Percentiles rank a stretch among this genome's conserved stretches.
phyloP scores from a whole-genome alignment of 2,113 vertebrate genomes.

The Aegypius monachus region DNA sequence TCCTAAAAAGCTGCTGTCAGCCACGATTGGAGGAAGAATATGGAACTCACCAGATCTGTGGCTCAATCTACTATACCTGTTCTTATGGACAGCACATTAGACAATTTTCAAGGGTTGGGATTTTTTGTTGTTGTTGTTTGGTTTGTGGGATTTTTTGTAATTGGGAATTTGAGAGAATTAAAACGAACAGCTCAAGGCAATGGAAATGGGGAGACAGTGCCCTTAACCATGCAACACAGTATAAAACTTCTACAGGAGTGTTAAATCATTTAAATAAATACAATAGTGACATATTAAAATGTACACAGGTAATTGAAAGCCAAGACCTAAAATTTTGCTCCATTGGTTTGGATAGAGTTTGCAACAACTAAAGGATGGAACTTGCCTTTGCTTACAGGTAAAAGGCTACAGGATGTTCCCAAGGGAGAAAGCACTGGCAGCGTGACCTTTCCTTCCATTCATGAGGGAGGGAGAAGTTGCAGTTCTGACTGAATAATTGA shows the following conservation, averaged over 20 bases:
- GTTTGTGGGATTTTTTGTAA: background rate
- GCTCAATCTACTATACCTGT: background rate
- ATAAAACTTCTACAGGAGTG: background rate
- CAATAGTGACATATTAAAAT: background rate
- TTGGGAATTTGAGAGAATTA: background rate
- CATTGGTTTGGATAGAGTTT: background rate
- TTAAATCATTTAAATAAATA: background rate
- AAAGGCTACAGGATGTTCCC: background rate
- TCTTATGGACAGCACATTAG: background rate
- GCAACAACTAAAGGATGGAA: background rate
- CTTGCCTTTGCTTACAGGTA: background rate
- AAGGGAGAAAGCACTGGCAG: background rate
- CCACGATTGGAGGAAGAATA: background rate
- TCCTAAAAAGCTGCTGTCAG: background rate
- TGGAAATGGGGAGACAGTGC: background rate
- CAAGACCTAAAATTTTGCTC: background rate
- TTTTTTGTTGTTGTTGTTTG: background rate
- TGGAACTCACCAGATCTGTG: background rate
- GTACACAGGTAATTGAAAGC: background rate
- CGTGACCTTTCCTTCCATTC: background rate
- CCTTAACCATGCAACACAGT: background rate
- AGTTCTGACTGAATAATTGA: background rate
- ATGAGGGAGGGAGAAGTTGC: background rate
- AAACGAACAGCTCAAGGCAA: background rate
- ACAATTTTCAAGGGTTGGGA: background rate